Evolutionary conservation across 2,888 invertebrate species (phyloP).

Genomic region (Epinotia bilunana): DNA sequence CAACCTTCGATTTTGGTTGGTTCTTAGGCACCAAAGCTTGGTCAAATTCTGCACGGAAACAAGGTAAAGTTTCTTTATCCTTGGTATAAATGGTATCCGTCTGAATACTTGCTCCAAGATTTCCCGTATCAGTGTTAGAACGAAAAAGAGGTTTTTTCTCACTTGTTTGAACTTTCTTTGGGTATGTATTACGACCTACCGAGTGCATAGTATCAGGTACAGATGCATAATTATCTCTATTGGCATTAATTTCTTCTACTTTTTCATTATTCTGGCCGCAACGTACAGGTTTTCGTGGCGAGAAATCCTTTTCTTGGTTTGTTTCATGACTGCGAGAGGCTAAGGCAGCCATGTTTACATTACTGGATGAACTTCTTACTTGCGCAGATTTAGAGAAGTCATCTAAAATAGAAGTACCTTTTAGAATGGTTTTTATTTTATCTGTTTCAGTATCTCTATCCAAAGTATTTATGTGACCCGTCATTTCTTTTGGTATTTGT

Average conservation of each 20-base stretch:
- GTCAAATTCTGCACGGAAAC: background rate
- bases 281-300: background rate
- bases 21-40: background rate
- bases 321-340: background rate
- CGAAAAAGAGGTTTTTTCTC: constrained; percentile 60
- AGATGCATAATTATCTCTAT: background rate
- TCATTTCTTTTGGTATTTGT: constrained; percentile 35
- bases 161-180: constrained; percentile 55
- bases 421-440: constrained; percentile 53
- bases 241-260: background rate
- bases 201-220: background rate
- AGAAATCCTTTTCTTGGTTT: background rate
- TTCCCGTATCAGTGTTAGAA: constrained; percentile 63
- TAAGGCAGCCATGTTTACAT: background rate
- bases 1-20: background rate
- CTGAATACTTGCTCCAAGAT: constrained; percentile 49
- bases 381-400: constrained; percentile 69
- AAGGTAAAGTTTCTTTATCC: constrained; percentile 44
- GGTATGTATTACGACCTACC: constrained; percentile 60
- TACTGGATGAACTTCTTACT: constrained; percentile 50
- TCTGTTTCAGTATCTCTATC: constrained; percentile 58
- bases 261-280: background rate
- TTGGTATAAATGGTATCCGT: constrained; percentile 24
- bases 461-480: constrained; percentile 30
- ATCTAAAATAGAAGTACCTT: constrained; percentile 61